Evolutionary conservation across 2,113 vertebrate species (phyloP), one percentile per base, ranked within the genome.

Genomic region (Lucifuga dentata): DNA sequence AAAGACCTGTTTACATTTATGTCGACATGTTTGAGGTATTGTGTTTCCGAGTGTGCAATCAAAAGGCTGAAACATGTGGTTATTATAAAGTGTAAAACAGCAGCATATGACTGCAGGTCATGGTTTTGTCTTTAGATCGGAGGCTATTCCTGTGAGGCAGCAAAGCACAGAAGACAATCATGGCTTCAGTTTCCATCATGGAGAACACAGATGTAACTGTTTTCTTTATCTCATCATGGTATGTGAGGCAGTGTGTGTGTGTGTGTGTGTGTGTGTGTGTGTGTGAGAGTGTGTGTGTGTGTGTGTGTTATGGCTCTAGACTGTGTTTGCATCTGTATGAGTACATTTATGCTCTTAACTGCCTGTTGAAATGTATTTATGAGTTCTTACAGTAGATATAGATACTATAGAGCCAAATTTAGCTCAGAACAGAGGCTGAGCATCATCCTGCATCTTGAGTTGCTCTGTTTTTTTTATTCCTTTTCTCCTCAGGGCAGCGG

Each of bases 331-430:
- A 63, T 82, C 57, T 67, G 65, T 7, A 49, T 33, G 15, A 68
- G 62, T 26, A 71, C 73, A 52, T 62, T 70, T 83, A 43, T 78
- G 60, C 66, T 75, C 67, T 68, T 76, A 69, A 75, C 76, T 61
- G 63, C 64, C 73, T 77, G 72, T 63, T 74, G 67, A 82, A 64
- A 74, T 67, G 69, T 78, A 65, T 76, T 82, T 68, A 80, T 73
- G 76, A 84, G 79, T 85, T 69, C 57, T 81, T 33, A 72, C 61
- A 74, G 86, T 90, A 71, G 55, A 83, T 74, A 85, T 66, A 72
- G 81, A 85, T 83, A 89, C 80, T 74, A 84, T 68, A 75, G 21
- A 69, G 75, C 75, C 78, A 91, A 68, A 81, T 87, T 88, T 85
- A 86, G 71, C 78, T 68, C 70, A 71, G 71, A 89, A 88, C 67